Base-by-base conservation (phyloP, 2,888 invertebrate genomes). In the Priocnemis perturbator region DNA sequence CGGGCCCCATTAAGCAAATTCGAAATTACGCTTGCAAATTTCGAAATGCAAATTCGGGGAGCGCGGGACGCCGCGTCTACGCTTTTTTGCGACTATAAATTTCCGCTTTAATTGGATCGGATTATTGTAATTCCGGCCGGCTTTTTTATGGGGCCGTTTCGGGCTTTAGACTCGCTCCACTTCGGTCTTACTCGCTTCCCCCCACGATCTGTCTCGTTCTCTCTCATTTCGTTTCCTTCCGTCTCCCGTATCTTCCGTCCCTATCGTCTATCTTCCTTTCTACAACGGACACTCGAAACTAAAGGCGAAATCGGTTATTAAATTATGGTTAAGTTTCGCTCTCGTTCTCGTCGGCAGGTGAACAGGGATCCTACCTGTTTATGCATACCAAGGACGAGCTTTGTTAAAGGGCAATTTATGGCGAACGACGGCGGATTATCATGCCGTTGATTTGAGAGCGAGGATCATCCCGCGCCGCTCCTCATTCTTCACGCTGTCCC, bases 11-110 rank as follows among this genome's bases (percentile, higher is more conserved):
- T 83, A 85, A 85, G 79, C 79, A 79, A 85, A 86, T 83, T 83
- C 73, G 68, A 81, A 86, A 86, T 87, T 86, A 86, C 83, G 85
- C 81, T 85, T 84, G 84, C 84, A 85, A 85, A 87, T 87, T 88
- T 83, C 63, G 73, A 83, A 86, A 86, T 85, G 86, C 83, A 88
- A 87, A 87, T 87, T 19, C 71, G 63, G 52, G 30, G 58, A 55
- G 71, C 53, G 61, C n/a, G 30, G 57, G 56, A 44, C 65, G 68
- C 60, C 58, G 71, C 63, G 66, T 81, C 79, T 73, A 72, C 71
- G 68, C 76, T 81, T 85, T 85, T 84, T 86, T 83, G 76, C 77
- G 73, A 80, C 85, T 81, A 87, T 88, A 88, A 88, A 88, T 88
- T 87, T 82, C 75, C 71, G 74, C 83, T 85, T 87, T 87, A 87